A percentile compares a stretch with the other conserved stretches of the same genome.
Conservation (phyloP, 2,888 invertebrate genomes). For the Drosophila peninsularis region DNA sequence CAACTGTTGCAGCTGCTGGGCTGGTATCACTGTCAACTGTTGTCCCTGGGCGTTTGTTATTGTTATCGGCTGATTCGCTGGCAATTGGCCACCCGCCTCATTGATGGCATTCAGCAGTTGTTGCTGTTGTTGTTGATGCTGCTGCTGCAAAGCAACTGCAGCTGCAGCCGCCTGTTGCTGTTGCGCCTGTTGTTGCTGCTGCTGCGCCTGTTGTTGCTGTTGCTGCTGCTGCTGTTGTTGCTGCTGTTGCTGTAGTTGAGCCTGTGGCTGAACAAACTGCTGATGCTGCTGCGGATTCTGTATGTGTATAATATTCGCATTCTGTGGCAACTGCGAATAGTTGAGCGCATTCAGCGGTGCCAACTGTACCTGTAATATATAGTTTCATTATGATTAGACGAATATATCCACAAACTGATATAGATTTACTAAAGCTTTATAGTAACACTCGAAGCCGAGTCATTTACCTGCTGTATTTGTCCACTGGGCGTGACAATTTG, state of each 20-base stretch:
- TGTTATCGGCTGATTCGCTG: conserved; percentile 87
- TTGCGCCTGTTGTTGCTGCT: conserved; percentile 61
- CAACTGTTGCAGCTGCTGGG: conserved; percentile 86
- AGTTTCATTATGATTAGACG: background rate
- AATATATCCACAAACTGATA: too few relatives aligned
- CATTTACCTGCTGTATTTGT: conserved; percentile 92
- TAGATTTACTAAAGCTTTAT: too few relatives aligned
- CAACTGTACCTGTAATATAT: conserved; percentile 90
- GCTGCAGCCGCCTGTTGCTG: conserved; percentile 53
- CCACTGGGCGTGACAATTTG: conserved; percentile 95
- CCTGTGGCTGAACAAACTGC: conserved; percentile 45
- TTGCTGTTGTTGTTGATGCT: conserved; percentile 77
- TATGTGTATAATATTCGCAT: conserved; percentile 83
- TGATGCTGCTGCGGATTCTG: conserved; percentile 79
- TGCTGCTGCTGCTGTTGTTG: conserved; percentile 56
- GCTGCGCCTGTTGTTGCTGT: conserved; percentile 54
- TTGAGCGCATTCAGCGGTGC: conserved; percentile 87
- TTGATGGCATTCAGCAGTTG: conserved; percentile 81
- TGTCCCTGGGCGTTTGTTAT: conserved; percentile 91
- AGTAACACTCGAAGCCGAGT: too few relatives aligned
- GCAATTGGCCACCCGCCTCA: conserved; percentile 83
- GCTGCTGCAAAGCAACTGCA: conserved; percentile 40
- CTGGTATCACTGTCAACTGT: conserved; percentile 93
- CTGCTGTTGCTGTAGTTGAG: conserved; percentile 60
- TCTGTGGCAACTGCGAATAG: conserved; percentile 82